Conservation (phyloP, 2,797 vertebrate species). For the Vespertilio murinus region DNA sequence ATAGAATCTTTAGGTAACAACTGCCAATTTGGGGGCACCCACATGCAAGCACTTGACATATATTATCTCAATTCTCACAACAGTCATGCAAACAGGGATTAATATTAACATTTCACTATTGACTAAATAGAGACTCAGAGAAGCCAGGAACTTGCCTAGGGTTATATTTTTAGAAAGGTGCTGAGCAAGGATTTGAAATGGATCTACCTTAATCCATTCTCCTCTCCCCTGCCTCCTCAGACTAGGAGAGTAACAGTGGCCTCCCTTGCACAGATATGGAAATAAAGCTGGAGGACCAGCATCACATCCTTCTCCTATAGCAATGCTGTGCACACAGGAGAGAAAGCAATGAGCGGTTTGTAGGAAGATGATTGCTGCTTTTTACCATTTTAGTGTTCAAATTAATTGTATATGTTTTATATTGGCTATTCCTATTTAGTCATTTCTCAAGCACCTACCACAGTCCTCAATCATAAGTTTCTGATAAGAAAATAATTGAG, state of each 20-base stretch:
- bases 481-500: conserved; percentile 41
- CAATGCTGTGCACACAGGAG: neutral
- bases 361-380: conserved; percentile 30
- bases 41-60: neutral
- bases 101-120: neutral
- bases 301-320: neutral
- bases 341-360: conserved; percentile 27
- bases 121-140: neutral
- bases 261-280: neutral
- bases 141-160: neutral
- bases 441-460: conserved; percentile 8
- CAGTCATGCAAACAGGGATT: neutral
- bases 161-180: neutral
- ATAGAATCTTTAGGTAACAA: neutral
- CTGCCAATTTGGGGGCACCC: neutral
- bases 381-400: conserved; percentile 32
- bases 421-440: neutral
- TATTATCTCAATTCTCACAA: neutral
- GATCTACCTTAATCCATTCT: conserved; percentile 9
- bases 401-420: conserved; percentile 36
- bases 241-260: neutral
- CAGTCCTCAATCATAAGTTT: neutral
- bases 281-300: neutral
- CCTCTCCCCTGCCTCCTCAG: neutral
- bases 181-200: conserved; percentile 28